Base-by-base conservation (phyloP, 2,888 invertebrate species). In the Melanotus villosus region DNA sequence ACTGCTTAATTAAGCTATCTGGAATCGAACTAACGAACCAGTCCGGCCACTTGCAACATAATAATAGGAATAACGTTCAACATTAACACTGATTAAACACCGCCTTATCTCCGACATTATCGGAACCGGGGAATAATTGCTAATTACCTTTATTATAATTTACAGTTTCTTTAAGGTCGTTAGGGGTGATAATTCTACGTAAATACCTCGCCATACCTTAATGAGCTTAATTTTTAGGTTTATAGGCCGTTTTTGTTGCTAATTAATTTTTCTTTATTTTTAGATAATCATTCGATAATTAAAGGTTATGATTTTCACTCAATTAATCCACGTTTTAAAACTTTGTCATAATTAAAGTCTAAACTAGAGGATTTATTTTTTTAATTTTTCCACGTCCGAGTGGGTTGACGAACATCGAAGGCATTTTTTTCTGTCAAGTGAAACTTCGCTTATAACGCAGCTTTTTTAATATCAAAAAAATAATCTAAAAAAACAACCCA, bases 51-150 rank as follows among this genome's bases (percentile, higher is more conserved):
- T 65, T 23, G 32, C 66, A 34, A 66, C 67, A 32, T 72, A 72
- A 69, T 68, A 68, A 64, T 68, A 68, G 59, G 59, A 70, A 65
- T 62, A 65, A 65, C 50, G 64, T 60, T 32, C 54, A 59, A 50
- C 69, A 60, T 72, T 69, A 72, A 65, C 69, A 66, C 66, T 66
- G 59, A 66, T 66, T 66, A 66, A 66, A 66, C 66, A 66, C 66
- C 59, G 50, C 26, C 50, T 66, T 66, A 66, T 66, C 66, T 59
- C 23, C 52, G 47, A 32, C 50, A 58, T 66, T 58, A 66, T 66
- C 66, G 66, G 16, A 43, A 59, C 50, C 43, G 14, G 23, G 34
- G 66, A 50, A 66, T 66, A 66, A 66, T 66, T 66, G 66, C 66
- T 66, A 66, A 66, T 66, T 59, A 66, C 52, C 43, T 47, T 58